phyloP scores from a whole-genome alignment of 1,140 invertebrate species.

The Leptestheria dahalacensis region DNA sequence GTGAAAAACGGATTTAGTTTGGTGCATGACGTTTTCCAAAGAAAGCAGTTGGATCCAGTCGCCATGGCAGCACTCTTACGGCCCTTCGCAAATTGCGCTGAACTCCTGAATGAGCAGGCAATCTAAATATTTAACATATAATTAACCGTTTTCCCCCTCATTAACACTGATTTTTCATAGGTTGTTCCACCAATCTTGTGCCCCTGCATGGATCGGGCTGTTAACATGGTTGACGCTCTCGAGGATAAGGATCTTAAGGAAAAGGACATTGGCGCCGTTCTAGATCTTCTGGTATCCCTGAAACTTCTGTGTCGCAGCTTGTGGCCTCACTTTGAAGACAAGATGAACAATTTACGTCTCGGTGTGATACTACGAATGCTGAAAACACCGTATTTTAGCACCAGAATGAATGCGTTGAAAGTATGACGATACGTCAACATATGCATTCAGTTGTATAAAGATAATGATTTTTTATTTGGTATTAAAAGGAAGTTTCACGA shows the following conservation, averaged over 20 bases:
- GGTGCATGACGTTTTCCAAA: conserved; percentile 27
- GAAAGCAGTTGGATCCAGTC: conserved; percentile 28
- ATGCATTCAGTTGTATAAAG: not conserved
- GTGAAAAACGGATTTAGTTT: conserved; percentile 31
- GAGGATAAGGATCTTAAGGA: conserved; percentile 34
- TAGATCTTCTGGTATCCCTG: conserved; percentile 33
- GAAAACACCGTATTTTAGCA: conserved; percentile 38
- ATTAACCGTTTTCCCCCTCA: not conserved
- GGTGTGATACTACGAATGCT: conserved; percentile 36
- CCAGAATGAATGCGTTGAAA: conserved; percentile 39
- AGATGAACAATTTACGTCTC: conserved; percentile 31
- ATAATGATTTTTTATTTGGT: not conserved
- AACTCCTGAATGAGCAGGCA: conserved; percentile 27
- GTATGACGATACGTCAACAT: conserved; percentile 20
- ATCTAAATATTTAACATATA: conserved; percentile 2
- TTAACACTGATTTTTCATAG: not conserved
- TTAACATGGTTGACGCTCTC: conserved; percentile 29
- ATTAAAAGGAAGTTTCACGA: conserved; percentile 26
- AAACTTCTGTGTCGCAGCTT: conserved; percentile 33
- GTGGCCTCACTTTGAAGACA: conserved; percentile 31
- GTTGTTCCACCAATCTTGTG: conserved; percentile 5
- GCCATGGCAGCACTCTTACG: conserved; percentile 29
- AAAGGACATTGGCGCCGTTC: conserved; percentile 33
- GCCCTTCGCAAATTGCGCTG: conserved; percentile 30
- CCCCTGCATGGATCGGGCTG: conserved; percentile 28